These are phyloP conservation scores for Tenualosa thibaudeaui DNA, from an alignment of 2,797 vertebrate genomes.

Conservation along the genomic window DNA sequence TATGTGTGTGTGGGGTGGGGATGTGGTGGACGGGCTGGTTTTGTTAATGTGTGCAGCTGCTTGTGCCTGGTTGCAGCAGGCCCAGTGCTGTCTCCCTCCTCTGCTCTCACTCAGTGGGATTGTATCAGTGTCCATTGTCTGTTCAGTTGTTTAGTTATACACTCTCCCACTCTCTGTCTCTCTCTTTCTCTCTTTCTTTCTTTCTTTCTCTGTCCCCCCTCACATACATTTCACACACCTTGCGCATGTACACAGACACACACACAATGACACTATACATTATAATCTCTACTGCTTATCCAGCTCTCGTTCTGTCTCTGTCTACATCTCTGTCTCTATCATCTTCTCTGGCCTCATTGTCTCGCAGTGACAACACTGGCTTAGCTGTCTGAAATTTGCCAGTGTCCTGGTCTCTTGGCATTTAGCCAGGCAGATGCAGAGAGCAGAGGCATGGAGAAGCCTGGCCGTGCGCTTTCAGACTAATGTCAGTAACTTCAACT, in stretches of 20 bases:
- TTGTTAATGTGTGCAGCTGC: background rate
- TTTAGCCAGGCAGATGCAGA: background rate
- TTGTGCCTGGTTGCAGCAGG: background rate
- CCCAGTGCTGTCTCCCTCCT: background rate
- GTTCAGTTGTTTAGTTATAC: background rate
- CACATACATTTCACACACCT: background rate
- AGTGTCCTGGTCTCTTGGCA: background rate
- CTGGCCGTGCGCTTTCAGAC: background rate
- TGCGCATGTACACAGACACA: background rate
- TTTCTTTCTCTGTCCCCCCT: background rate
- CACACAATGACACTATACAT: background rate
- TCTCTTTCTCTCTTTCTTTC: background rate
- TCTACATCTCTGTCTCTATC: background rate
- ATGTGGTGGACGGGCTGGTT: background rate
- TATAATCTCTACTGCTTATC: background rate
- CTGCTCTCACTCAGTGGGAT: background rate
- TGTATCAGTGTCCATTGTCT: background rate
- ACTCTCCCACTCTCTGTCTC: background rate
- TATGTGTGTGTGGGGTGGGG: slow-evolving; percentile 50
- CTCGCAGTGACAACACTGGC: background rate
- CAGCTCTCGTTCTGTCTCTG: background rate
- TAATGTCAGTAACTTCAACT: background rate
- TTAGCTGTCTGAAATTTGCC: background rate
- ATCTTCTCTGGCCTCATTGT: background rate
- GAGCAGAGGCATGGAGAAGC: background rate